These are phyloP conservation scores for Cephalopachus bancanus DNA, from an alignment of 2,797 vertebrate genomes.

Conservation along the genomic window DNA sequence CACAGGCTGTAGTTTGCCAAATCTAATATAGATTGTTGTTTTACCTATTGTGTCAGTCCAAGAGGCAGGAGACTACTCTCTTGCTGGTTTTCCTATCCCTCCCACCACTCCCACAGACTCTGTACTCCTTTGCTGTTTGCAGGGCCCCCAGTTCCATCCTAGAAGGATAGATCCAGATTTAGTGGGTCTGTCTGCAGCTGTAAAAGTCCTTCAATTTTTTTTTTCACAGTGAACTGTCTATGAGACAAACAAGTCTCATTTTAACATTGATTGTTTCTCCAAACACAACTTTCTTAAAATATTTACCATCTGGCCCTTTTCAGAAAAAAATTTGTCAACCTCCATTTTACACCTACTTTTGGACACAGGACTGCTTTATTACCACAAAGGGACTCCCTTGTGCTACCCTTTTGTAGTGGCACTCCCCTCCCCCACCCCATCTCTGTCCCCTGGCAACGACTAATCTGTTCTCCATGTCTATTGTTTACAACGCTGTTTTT, in stretches of 20 bases:
- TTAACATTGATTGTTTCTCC: background rate
- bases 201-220: background rate
- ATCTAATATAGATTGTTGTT: background rate
- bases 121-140: background rate
- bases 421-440: background rate
- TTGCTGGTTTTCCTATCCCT: background rate
- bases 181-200: background rate
- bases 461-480: background rate
- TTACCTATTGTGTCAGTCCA: background rate
- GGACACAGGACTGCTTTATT: background rate
- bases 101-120: background rate
- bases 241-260: background rate
- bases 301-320: background rate
- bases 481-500: background rate
- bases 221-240: background rate
- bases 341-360: slow-evolving; percentile 9
- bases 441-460: background rate
- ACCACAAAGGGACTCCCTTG: background rate
- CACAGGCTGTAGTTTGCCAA: background rate
- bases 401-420: background rate
- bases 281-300: slow-evolving; percentile 21
- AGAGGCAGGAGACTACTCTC: background rate
- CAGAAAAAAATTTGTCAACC: background rate
- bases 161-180: background rate
- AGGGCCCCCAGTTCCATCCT: background rate